phyloP scores from a whole-genome alignment of 2,113 vertebrate genomes.

The Lepidothrix coronata region DNA sequence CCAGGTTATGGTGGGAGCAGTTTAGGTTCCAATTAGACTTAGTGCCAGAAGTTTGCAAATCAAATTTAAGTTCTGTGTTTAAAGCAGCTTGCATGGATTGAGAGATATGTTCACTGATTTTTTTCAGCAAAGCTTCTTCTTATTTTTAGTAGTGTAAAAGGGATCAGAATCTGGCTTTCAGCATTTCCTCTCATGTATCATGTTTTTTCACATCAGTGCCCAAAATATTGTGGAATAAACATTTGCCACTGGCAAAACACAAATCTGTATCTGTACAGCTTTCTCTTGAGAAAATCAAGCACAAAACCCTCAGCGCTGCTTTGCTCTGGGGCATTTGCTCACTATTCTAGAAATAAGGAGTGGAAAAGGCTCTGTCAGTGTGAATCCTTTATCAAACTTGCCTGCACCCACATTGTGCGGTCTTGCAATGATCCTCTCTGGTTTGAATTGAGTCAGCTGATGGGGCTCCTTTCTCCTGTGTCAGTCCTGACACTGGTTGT shows the following conservation, averaged over 20 bases:
- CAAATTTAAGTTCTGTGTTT: background rate
- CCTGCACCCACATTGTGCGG: background rate
- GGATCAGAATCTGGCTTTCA: background rate
- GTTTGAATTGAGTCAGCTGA: background rate
- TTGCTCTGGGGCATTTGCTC: constrained; percentile 24
- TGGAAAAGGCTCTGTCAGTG: constrained; percentile 4
- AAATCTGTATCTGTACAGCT: background rate
- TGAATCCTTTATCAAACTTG: background rate
- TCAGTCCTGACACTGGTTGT: background rate
- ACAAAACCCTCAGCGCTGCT: background rate
- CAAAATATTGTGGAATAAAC: constrained; percentile 5
- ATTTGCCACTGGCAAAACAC: background rate
- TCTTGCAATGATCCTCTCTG: background rate
- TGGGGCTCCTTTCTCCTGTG: background rate
- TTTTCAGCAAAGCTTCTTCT: background rate
- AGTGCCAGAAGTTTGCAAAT: background rate
- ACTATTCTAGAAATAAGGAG: background rate
- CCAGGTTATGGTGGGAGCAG: background rate
- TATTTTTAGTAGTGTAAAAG: background rate
- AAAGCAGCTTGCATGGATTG: background rate
- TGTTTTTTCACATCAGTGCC: constrained; percentile 16
- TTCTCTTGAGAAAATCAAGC: background rate
- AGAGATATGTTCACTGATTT: background rate
- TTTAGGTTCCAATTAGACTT: background rate
- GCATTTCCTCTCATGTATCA: background rate